Base-by-base conservation (phyloP, 2,797 vertebrate genomes). In the Sphenodon punctatus region DNA sequence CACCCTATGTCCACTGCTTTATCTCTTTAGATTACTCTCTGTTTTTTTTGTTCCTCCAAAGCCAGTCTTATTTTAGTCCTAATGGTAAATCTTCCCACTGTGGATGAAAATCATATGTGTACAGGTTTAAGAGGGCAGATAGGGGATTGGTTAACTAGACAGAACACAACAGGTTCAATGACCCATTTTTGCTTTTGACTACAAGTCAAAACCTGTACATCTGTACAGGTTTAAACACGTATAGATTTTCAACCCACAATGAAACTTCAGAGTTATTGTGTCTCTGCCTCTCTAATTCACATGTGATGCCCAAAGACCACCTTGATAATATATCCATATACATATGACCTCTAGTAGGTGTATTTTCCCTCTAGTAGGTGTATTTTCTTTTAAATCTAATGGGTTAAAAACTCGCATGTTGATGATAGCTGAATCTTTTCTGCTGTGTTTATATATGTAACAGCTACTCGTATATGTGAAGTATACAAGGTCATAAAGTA, bases 111-210 rank as follows among this genome's bases (percentile, higher is more conserved):
- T 10, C 39, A 6, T 27, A n/a, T 78, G 34, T 34, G 34, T 6
- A 34, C 34, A 36, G n/a, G n/a, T n/a, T n/a, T n/a, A n/a, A n/a
- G n/a, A n/a, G n/a, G n/a, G n/a, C n/a, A n/a, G n/a, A n/a, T n/a
- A n/a, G n/a, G n/a, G n/a, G n/a, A 93, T 76, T 93, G 92, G 94
- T 93, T 96, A 96, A 96, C 95, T 92, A 95, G 94, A 90, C 85
- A 89, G 88, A 95, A 80, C 86, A 94, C 94, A 95, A 95, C 93
- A 95, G 95, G 94, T 94, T 88, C 67, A 70, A 88, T 92, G 93
- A 95, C 95, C 95, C 95, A 94, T 87, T 94, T 93, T 94, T 95
- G 89, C 89, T 95, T 96, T 90, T 93, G 94, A 96, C 95, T 90
- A 75, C 15, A 17, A 96, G 95, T 94, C 95, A 96, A 96, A 96